Evolutionary conservation across 2,797 vertebrate genomes (phyloP), one percentile per base, ranked within the genome.

Genomic region (Buceros bicornis): DNA sequence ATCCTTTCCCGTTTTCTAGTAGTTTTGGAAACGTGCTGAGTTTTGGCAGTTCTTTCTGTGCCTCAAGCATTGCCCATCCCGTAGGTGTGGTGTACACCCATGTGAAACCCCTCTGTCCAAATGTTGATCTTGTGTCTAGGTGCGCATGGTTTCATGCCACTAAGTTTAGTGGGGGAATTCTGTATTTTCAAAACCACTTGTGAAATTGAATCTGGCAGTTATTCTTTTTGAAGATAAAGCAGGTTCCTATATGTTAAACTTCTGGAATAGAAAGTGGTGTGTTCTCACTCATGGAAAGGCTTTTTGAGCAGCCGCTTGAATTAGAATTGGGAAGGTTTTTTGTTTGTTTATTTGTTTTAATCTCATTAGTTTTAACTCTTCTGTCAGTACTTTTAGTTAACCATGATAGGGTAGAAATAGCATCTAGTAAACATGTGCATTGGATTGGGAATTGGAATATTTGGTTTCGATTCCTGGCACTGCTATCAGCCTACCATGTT

Each of bases 31-130:
- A 83, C 26, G 15, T 20, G 16, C 26, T 33, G 24, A 51, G 16
- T 40, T 65, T 79, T 42, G 50, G 9, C 16, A 77, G 31, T 58
- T 69, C 25, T 81, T 82, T 48, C 60, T 90, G 28, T 82, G 62
- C 29, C 87, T n/a, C 17, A 1, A 0, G 0, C 5, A 1, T 42
- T 82, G 17, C 11, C 69, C 10, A 2, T 88, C 13, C 43, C 76
- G 43, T 48, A 53, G 42, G 13, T 61, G 16, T 40, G 16, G 10
- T 71, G 21, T 67, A 48, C 48, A 65, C 43, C 33, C 33, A 3
- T 28, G 22, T 45, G 78, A 76, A 93, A 87, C 16, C 21, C 60
- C 19, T 72, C 69, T 33, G 7, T 33, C 62, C 45, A 43, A 13
- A 14, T 78, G 33, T 31, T 92, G 42, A 17, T 64, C 62, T 70